Conservation (phyloP, 2,113 vertebrate species). For the Vulpes ferrilata region DNA sequence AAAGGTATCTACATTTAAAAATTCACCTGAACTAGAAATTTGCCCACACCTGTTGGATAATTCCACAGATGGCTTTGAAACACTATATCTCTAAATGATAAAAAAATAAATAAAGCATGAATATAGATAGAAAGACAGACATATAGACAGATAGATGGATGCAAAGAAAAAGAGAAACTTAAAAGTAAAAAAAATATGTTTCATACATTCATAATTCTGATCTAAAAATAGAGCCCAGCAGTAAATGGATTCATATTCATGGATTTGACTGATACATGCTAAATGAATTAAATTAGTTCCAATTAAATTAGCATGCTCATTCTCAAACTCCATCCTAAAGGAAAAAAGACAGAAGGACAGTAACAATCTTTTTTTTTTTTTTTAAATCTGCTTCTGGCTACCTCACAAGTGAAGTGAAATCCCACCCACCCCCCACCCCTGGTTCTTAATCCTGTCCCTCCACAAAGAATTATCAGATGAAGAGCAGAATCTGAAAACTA, state of each 20-base stretch:
- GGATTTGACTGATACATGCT: not conserved
- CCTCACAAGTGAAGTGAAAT: not conserved
- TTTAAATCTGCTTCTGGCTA: not conserved
- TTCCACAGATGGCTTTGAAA: conserved; percentile 18
- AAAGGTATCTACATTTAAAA: not conserved
- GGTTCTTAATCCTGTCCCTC: not conserved
- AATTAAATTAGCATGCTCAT: not conserved
- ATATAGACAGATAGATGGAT: not conserved
- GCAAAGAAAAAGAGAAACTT: not conserved
- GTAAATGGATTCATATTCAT: not conserved
- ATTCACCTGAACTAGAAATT: not conserved
- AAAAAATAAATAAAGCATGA: not conserved
- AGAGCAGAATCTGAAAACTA: not conserved
- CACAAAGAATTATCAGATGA: not conserved
- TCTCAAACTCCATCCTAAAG: not conserved
- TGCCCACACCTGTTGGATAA: not conserved
- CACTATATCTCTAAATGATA: not conserved
- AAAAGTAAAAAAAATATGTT: not conserved
- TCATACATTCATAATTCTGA: not conserved
- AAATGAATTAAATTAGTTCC: not conserved
- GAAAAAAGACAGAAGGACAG: not conserved
- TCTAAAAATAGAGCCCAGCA: not conserved
- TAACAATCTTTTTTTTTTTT: not conserved
- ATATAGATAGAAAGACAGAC: not conserved
- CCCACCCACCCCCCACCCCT: not conserved